These are phyloP conservation scores for Puma concolor DNA, from an alignment of 2,113 vertebrate genomes.

Conservation along the genomic window DNA sequence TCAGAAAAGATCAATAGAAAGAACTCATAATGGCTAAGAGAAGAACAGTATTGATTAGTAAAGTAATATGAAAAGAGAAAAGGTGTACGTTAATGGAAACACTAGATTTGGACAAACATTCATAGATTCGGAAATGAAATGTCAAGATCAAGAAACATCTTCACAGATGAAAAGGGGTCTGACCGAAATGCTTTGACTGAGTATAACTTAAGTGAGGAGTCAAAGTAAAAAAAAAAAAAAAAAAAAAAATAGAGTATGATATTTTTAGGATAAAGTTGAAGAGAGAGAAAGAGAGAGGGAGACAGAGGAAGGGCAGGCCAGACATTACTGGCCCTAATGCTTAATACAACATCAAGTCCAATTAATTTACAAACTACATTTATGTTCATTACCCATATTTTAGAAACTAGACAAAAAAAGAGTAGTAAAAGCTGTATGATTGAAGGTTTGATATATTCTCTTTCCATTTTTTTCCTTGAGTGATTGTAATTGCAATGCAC, in stretches of 20 bases:
- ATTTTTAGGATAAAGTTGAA: background rate
- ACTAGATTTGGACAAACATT: slow-evolving; percentile 44
- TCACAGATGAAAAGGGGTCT: background rate
- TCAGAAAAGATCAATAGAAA: slow-evolving; percentile 39
- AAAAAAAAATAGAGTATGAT: background rate
- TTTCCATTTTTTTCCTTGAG: background rate
- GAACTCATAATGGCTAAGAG: background rate
- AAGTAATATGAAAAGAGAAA: slow-evolving; percentile 55
- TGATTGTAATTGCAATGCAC: background rate
- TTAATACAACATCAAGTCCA: background rate
- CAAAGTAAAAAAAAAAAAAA: slow-evolving; percentile 29
- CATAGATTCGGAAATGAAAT: slow-evolving; percentile 37
- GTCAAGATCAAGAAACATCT: background rate
- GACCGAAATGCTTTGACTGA: background rate
- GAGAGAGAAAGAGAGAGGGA: background rate
- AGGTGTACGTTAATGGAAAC: background rate
- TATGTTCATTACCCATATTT: slow-evolving; percentile 8
- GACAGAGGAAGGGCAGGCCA: too few species aligned
- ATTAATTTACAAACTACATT: background rate
- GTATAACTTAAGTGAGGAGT: background rate
- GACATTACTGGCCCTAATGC: background rate
- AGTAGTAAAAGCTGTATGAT: background rate
- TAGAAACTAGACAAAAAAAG: background rate
- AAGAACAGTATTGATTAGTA: slow-evolving; percentile 35
- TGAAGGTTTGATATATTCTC: background rate